Conservation (phyloP, 2,888 invertebrate species). For the Diaphora mendica region DNA sequence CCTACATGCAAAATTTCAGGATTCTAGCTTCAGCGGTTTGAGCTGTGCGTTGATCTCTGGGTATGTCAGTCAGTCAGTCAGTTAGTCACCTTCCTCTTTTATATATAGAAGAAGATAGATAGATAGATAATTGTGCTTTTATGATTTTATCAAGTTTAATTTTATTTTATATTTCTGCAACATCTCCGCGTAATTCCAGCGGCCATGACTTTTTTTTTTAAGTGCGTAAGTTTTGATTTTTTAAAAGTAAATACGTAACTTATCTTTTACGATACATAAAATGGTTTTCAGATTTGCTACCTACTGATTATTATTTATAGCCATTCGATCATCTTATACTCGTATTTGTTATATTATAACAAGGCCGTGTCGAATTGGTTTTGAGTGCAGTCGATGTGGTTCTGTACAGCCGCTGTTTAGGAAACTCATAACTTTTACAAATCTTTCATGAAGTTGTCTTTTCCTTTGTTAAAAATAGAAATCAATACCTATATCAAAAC, state of each 20-base stretch:
- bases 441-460: background rate
- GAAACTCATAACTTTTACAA: background rate
- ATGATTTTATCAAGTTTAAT: no score
- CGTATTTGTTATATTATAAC: background rate
- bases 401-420: background rate
- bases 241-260: background rate
- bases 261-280: background rate
- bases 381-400: background rate
- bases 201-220: background rate
- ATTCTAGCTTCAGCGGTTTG: no score
- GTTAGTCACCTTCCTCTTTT: no score
- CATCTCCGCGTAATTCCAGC: no score
- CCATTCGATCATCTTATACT: background rate
- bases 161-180: no score
- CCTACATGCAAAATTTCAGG: no score
- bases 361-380: background rate
- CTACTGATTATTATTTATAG: background rate
- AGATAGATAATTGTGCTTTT: no score
- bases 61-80: no score
- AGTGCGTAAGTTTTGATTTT: background rate
- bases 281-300: background rate
- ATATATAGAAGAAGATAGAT: no score
- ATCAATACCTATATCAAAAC: background rate
- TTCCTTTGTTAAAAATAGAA: background rate
- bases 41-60: no score